Evolutionary conservation across 2,113 vertebrate species (phyloP), one percentile per base, ranked within the genome.

Genomic region (Varanus salvator): DNA sequence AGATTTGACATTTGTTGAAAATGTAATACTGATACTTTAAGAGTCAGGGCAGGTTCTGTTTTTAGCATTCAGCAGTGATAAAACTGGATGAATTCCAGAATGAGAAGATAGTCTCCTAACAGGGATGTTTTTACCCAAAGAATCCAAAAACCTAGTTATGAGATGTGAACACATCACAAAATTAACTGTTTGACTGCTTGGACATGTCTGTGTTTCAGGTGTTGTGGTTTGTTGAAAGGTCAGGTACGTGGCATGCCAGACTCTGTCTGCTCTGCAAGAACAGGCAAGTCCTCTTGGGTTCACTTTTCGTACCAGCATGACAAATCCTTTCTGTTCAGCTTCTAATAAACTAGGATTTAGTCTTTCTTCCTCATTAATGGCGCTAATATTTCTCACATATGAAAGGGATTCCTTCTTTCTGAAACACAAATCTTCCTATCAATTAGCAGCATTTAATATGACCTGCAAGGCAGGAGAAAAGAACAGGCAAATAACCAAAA

Each of bases 161-260:
- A 52, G 57, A n/a, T 80, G 27, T 48, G 27, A 80, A 80, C 17
- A 6, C 17, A 50, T 64, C 17, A 44, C 60, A 60, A 86, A 38
- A 64, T 68, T 52, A 80, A 87, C 64, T 34, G 44, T 12, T 66
- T 48, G 76, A 31, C 31, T 23, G 69, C 8, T 34, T 54, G 48
- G 29, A 29, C 19, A 52, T 80, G 31, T 57, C 48, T 71, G 77
- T 54, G 48, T 54, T 80, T 71, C 34, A 72, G 60, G 21, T 27
- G 38, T 21, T 71, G 76, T 68, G 44, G 21, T 64, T 80, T 71
- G 31, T 19, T 68, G 44, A 88, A 88, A 81, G 87, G 87, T 87
- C 86, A 34, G 60, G 19, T 31, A 68, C 57, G 8, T 87, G 60
- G 6, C 31, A 50, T 52, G 11, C 77, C 87, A 71, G 77, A 52